Evolutionary conservation across 2,113 vertebrate species (phyloP), one percentile per base, ranked within the genome.

Genomic region (Upupa epops): DNA sequence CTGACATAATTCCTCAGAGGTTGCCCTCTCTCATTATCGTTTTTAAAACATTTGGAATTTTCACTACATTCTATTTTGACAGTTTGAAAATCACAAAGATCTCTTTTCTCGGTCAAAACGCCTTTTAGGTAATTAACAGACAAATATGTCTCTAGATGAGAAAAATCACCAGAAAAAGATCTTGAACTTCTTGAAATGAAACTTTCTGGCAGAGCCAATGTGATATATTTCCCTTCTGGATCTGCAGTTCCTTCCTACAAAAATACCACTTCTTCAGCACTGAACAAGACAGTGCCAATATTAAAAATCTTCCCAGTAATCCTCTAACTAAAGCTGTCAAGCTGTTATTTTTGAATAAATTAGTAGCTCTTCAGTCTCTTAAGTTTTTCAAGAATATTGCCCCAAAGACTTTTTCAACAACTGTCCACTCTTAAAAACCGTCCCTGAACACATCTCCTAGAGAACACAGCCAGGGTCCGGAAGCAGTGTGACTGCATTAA

Each of bases 351-450:
- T 86, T 77, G 4, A 94, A 94, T 77, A 88, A 70, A 86, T 56
- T 29, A 66, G 20, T 66, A 74, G 25, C 22, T 83, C 36, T 85
- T 40, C 42, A 40, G 17, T 88, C 25, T 70, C 65, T 19, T 46
- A 90, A 86, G 59, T 71, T 90, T 95, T 93, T 95, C 60, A 48
- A 54, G 56, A 80, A 29, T 66, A 66, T 83, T 80, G 48, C 9
- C 48, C 69, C 9, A 80, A 63, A 70, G 70, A 46, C 34, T 49
- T 54, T 83, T 89, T 88, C 46, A 80, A 36, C 42, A 80, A 36
- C 37, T 80, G n/a, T 63, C 37, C 77, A 55, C 31, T 5, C 26
- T 66, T 77, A 37, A 32, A 32, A 80, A 54, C 17, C 66, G 6
- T 34, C 69, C 32, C 63, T 60, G 59, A 17, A 20, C n/a, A 21